Evolutionary conservation across 1,140 invertebrate genomes (phyloP), one percentile per base, ranked within the genome.

Genomic region (Schlechtendalia chinensis): DNA sequence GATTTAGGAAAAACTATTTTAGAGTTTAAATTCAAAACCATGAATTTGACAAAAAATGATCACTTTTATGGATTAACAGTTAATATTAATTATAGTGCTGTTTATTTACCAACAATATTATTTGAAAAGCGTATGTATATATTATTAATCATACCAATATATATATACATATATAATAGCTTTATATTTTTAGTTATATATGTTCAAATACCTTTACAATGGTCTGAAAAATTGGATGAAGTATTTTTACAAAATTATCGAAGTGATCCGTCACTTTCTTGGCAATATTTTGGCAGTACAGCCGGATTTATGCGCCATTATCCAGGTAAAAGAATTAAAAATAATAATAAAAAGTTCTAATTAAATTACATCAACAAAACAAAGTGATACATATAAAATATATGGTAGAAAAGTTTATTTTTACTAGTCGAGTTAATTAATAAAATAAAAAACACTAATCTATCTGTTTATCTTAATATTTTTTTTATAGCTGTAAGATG

Each of bases 241-340:
- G 90, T 92, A 0, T 99, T 98, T 85, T 89, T 87, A 81, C 90
- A 93, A 83, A 98, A 98, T 86, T 93, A 93, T 83, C 89, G 91
- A 71, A 89, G 91, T 3, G 95, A 98, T 89, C 93, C 93, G 3
- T 92, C 94, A 0, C 87, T 98, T 11, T 91, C 92, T 0, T 98
- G 95, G 95, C 97, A 99, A 87, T 98, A 97, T 86, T 98, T 98
- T 86, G 95, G 96, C 16, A 96, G 94, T 83, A 91, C 93, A 53
- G 91, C 91, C 4, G 97, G 97, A n/a, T 93, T 98, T 83, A 88
- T 98, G 82, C 87, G 97, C 17, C 92, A 94, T 82, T 98, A 93
- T 88, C 97, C 97, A 61, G 90, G 90, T 89, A 84, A 83, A 39
- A 39, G 3, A 39, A 39, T 4, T 39, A n/a, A 81, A 65, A 53